These are phyloP conservation scores for Andrena cerasifolii DNA, from an alignment of 1,140 invertebrate species.

Conservation along the genomic window DNA sequence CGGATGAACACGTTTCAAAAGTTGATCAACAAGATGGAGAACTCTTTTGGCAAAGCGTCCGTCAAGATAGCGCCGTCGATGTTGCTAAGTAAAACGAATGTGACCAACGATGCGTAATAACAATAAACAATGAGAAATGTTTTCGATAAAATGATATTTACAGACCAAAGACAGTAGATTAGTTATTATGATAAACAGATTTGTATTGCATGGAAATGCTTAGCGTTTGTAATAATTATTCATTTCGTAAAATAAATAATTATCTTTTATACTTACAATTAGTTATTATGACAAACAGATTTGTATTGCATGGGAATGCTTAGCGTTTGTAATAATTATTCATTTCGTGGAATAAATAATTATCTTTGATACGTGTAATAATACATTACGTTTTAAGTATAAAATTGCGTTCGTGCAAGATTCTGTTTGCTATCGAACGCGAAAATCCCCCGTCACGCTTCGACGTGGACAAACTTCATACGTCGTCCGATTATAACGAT, in stretches of 20 bases:
- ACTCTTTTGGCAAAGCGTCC: slow-evolving; percentile 69
- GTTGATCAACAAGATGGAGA: slow-evolving; percentile 76
- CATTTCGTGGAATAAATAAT: slow-evolving; percentile 24
- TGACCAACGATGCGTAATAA: slow-evolving; percentile 28
- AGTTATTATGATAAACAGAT: not conserved
- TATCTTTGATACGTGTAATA: not conserved
- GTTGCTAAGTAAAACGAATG: slow-evolving; percentile 26
- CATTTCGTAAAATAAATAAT: slow-evolving; percentile 25
- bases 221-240: slow-evolving; percentile 15
- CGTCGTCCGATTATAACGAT: not conserved
- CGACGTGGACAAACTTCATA: not conserved
- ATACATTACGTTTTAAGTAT: not conserved
- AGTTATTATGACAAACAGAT: not conserved
- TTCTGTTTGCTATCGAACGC: not conserved
- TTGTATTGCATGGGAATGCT: not conserved
- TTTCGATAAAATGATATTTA: not conserved
- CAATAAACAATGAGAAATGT: no score
- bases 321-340: slow-evolving; percentile 15
- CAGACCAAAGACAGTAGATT: slow-evolving; percentile 25
- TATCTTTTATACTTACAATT: not conserved
- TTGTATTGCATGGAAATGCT: not conserved
- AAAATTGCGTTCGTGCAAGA: not conserved
- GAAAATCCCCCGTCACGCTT: not conserved
- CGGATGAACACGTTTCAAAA: slow-evolving; percentile 76
- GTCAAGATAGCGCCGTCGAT: slow-evolving; percentile 21